A percentile compares a stretch with the other conserved stretches of the same genome.
Conservation (phyloP, 2,797 vertebrate species). For the Cryptoprocta ferox region DNA sequence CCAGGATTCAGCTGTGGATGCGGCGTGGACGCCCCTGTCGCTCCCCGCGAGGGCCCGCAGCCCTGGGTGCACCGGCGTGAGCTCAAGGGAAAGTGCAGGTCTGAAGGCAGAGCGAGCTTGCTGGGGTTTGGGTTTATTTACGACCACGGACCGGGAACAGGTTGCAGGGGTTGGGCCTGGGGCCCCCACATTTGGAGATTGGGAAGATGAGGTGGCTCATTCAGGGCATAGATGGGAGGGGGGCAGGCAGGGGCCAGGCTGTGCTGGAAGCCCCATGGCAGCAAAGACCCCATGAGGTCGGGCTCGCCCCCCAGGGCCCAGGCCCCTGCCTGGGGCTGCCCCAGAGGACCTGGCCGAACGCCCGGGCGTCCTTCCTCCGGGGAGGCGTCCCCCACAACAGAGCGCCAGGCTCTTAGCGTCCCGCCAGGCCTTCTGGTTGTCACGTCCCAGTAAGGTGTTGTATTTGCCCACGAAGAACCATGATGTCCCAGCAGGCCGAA, state of each 20-base stretch:
- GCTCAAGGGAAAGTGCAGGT: neutral
- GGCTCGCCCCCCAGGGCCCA: neutral
- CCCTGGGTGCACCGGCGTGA: neutral
- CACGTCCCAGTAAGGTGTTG: neutral
- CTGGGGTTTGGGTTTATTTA: neutral
- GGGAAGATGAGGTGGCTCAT: no score
- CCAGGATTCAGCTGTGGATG: neutral
- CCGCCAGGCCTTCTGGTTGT: fast-evolving
- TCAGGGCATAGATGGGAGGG: no score
- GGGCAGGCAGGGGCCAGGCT: neutral
- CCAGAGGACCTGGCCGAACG: fast-evolving
- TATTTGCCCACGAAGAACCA: neutral
- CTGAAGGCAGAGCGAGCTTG: neutral
- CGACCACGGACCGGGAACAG: fast-evolving
- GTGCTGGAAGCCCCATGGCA: neutral
- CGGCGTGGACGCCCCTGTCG: neutral
- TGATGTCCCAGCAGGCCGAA: neutral
- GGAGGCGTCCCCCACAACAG: fast-evolving
- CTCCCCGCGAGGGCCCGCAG: neutral
- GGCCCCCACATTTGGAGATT: neutral
- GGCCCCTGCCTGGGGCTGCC: neutral
- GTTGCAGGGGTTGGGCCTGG: neutral
- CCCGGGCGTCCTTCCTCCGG: fast-evolving
- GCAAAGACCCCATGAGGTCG: neutral
- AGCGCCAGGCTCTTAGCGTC: fast-evolving